Conservation (phyloP, 23 tunicate species). For the Trididemnum clinides region DNA sequence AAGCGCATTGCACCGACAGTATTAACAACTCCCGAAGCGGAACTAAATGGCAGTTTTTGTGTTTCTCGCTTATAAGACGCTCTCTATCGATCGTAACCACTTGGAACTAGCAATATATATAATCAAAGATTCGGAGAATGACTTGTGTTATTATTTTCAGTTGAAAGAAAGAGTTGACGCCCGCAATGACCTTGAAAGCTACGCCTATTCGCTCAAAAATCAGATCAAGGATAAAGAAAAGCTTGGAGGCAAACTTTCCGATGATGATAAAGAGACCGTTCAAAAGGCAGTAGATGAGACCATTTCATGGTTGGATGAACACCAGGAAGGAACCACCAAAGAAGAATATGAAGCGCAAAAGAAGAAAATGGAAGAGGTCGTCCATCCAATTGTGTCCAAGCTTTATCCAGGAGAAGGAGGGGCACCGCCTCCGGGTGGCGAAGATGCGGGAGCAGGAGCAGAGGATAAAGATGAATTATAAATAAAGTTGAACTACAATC, state of each 20-base stretch:
- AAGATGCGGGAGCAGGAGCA: slow-evolving; percentile 12
- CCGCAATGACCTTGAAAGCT: slow-evolving; percentile 89
- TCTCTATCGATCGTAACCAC: too few relatives aligned
- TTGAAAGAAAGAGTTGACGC: slow-evolving; percentile 94
- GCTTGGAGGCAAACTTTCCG: slow-evolving; percentile 88
- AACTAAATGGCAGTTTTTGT: too few relatives aligned
- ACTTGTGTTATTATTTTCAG: slow-evolving; percentile 39
- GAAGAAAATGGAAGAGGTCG: slow-evolving; percentile 94
- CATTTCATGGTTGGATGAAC: slow-evolving; percentile 95
- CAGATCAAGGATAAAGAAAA: slow-evolving; percentile 92
- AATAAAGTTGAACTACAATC: too few relatives aligned
- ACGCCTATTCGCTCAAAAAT: slow-evolving; percentile 92
- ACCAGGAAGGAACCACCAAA: slow-evolving; percentile 82
- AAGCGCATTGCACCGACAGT: too few relatives aligned
- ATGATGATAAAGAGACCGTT: slow-evolving; percentile 83
- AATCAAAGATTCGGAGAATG: background rate
- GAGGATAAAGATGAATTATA: slow-evolving; percentile 85
- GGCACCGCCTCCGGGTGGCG: slow-evolving; percentile 36
- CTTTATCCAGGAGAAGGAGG: slow-evolving; percentile 82
- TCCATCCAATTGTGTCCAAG: slow-evolving; percentile 88
- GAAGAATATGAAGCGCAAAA: slow-evolving; percentile 90
- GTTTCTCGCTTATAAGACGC: too few relatives aligned
- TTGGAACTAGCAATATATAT: too few relatives aligned
- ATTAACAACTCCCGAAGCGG: too few relatives aligned
- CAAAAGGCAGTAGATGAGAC: slow-evolving; percentile 85